Conservation (phyloP, 2,888 invertebrate species). For the Mesopsocus fuscifrons region DNA sequence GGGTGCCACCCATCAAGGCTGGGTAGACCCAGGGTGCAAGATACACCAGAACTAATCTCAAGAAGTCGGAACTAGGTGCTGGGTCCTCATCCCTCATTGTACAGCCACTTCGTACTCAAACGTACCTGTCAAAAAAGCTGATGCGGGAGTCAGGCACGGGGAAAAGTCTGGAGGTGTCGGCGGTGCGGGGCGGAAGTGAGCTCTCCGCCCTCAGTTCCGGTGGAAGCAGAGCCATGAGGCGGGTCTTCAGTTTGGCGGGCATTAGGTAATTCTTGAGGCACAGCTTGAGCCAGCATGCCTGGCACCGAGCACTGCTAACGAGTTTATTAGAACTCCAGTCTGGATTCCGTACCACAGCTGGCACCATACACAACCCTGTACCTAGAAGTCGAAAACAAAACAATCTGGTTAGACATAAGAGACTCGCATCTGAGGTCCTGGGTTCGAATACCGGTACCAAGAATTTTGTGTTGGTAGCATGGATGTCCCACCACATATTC, state of each 20-base stretch:
- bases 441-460: no score
- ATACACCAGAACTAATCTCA: no score
- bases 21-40: no score
- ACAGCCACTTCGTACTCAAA: no score
- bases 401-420: conserved; percentile 16
- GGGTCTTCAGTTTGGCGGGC: conserved; percentile 44
- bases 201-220: conserved; percentile 33
- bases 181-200: conserved; percentile 17
- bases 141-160: not conserved
- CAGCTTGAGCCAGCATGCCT: conserved; percentile 74
- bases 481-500: no score
- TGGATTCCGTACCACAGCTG: conserved; percentile 48
- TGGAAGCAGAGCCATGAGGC: conserved; percentile 49
- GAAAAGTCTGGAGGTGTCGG: no score
- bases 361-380: conserved; percentile 48
- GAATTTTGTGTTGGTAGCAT: no score
- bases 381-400: no score
- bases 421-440: not conserved
- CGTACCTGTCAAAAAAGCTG: no score
- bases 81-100: no score
- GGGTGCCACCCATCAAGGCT: no score
- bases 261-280: conserved; percentile 64
- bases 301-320: conserved; percentile 55
- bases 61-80: no score
- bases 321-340: conserved; percentile 45